phyloP scores from a whole-genome alignment of 2,888 invertebrate genomes.

The Drosophila nr. perissopoda region DNA sequence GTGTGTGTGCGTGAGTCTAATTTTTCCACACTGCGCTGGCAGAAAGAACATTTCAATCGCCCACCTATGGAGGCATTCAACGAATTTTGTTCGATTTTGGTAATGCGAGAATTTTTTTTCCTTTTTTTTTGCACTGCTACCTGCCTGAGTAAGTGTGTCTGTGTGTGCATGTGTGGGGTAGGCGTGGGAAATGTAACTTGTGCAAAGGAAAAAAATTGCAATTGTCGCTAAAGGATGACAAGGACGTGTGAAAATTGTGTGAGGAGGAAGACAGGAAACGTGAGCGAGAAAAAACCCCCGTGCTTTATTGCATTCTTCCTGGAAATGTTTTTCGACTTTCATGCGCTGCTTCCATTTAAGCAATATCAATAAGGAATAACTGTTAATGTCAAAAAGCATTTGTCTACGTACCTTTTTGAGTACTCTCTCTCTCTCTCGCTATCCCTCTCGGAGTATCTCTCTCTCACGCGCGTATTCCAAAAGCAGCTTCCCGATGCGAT shows the following conservation, averaged over 20 bases:
- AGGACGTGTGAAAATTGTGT: constrained; percentile 71
- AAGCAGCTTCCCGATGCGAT: constrained; percentile 39
- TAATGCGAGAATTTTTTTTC: constrained; percentile 46
- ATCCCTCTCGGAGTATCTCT: background rate
- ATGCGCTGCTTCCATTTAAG: constrained; percentile 25
- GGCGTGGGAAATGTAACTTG: constrained; percentile 72
- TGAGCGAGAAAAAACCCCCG: constrained; percentile 40
- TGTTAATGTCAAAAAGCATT: background rate
- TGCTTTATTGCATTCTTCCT: constrained; percentile 32
- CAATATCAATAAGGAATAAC: constrained; percentile 28
- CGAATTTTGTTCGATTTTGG: constrained; percentile 48
- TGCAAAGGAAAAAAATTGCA: constrained; percentile 53
- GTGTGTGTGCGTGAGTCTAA: constrained; percentile 30
- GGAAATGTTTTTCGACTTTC: constrained; percentile 24
- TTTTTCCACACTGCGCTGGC: constrained; percentile 41
- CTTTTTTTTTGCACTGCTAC: constrained; percentile 42
- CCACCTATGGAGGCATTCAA: constrained; percentile 71
- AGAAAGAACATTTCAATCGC: constrained; percentile 54
- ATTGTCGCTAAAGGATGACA: constrained; percentile 51
- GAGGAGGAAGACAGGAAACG: constrained; percentile 70
- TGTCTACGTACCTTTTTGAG: constrained; percentile 42
- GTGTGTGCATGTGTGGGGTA: constrained; percentile 24
- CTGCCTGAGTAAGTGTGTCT: constrained; percentile 37
- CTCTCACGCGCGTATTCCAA: constrained; percentile 47
- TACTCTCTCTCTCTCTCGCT: constrained; percentile 11